A percentile compares a stretch with the other conserved stretches of the same genome.
Evolutionary conservation across 1,140 invertebrate species (phyloP).

Genomic region (Lamellibrachia luymesi): DNA sequence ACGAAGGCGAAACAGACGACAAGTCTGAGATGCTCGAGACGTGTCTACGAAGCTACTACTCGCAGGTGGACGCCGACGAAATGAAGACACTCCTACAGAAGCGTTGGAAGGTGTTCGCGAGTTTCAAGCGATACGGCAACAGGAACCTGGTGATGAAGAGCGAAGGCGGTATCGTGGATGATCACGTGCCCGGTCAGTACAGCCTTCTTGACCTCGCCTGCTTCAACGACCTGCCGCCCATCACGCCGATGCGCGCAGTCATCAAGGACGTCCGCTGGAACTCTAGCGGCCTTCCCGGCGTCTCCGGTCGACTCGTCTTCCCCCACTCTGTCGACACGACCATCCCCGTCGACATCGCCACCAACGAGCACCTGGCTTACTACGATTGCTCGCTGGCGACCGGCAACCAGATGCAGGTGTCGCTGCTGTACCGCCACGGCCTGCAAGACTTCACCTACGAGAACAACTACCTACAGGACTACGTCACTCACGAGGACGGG

Average conservation of each 20-base stretch:
- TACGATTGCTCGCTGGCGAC: constrained; percentile 33
- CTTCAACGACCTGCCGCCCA: constrained; percentile 30
- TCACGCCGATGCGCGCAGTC: constrained; percentile 25
- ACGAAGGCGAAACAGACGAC: neutral
- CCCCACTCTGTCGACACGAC: constrained; percentile 25
- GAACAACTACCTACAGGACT: constrained; percentile 29
- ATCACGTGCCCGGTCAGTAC: constrained; percentile 31
- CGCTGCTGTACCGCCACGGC: constrained; percentile 28
- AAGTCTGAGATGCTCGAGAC: neutral
- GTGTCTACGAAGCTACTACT: neutral
- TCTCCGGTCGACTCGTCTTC: constrained; percentile 29
- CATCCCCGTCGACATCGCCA: constrained; percentile 25
- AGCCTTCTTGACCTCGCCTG: constrained; percentile 28
- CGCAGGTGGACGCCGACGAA: neutral
- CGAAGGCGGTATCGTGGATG: constrained; percentile 28
- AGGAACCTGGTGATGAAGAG: constrained; percentile 29
- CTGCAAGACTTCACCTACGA: constrained; percentile 34
- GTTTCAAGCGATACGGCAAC: constrained; percentile 2
- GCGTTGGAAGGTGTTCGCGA: constrained; percentile 15
- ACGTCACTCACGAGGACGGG: constrained; percentile 22
- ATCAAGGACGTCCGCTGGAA: constrained; percentile 25
- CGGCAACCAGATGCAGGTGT: constrained; percentile 26
- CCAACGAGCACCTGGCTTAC: constrained; percentile 29
- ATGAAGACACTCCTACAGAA: neutral
- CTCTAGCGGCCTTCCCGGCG: constrained; percentile 20